Conservation (phyloP, 35 echinoderm and acorn worm species). For the Diadema setosum region DNA sequence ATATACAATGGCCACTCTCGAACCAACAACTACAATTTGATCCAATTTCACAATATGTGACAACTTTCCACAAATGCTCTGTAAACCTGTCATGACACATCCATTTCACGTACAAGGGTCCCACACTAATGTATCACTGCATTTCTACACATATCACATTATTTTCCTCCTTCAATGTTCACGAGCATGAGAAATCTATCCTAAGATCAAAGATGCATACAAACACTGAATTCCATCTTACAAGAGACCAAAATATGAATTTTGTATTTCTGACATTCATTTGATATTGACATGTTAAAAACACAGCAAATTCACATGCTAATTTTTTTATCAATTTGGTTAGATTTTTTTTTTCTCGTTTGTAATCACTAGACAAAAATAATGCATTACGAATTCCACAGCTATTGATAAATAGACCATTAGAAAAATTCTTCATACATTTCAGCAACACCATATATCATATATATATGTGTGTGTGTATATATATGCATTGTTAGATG, state of each 20-base stretch:
- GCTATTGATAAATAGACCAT: not conserved
- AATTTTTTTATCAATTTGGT: not conserved
- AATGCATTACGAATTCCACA: not conserved
- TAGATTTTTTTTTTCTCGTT: too few relatives aligned
- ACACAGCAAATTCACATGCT: slow-evolving; percentile 13
- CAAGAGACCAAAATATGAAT: too few relatives aligned
- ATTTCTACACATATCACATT: not conserved
- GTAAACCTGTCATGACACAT: too few relatives aligned
- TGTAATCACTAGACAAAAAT: not conserved
- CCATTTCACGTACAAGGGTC: not conserved
- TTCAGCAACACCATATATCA: not conserved
- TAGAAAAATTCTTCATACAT: not conserved
- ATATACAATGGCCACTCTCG: too few relatives aligned
- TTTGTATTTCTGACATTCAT: too few relatives aligned
- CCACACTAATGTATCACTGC: not conserved
- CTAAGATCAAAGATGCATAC: not conserved
- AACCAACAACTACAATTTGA: too few relatives aligned
- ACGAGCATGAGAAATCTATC: not conserved
- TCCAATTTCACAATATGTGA: too few relatives aligned
- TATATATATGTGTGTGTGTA: too few relatives aligned
- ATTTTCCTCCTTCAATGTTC: not conserved
- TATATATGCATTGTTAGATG: too few relatives aligned
- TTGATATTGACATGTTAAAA: too few relatives aligned
- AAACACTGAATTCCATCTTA: too few relatives aligned
- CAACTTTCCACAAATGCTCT: too few relatives aligned